Base-by-base conservation (phyloP, 2,113 vertebrate genomes). In the Sterrhoptilus dennistouni region DNA sequence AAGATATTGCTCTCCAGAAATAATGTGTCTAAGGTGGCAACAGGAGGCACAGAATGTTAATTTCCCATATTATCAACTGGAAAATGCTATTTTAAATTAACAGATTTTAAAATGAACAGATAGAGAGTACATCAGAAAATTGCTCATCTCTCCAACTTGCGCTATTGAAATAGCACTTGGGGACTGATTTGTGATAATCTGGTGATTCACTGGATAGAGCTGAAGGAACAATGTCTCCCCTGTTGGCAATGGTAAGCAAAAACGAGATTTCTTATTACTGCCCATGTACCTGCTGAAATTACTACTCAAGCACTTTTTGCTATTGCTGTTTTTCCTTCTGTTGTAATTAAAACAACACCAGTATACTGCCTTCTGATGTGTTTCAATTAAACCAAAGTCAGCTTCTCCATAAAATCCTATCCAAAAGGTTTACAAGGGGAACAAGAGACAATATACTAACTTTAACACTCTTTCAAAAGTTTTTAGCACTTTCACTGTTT, bases 341-440 rank as follows among this genome's bases (percentile, higher is more conserved):
- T 81, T 96, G 66, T 85, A 96, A 95, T 95, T 95, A 84, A 91
- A 95, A 71, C 68, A 93, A 42, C 57, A 91, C 71, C 69, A 92
- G 84, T 96, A 63, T 75, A 79, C 33, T 87, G 44, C 68, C n/a
- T 92, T 95, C 61, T 88, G 52, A 60, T 50, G 27, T 38, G 69
- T 56, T 84, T 95, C 86, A 88, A 31, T 93, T 95, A 88, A 94
- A 86, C 24, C 36, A n/a, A 75, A 95, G 54, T 86, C 47, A 83
- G 28, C 40, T 77, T 92, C 49, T 82, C 52, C 60, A 45, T 2
- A 0, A 31, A 92, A 22, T 57, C 12, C 40, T 60, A 35, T 92
- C 27, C 42, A 82, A 49, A 20, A 77, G 10, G 14, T 56, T 94
- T 76, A 72, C 53, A 78, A 86, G 49, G 78, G 16, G 17, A 87